phyloP scores from a whole-genome alignment of 2,113 vertebrate species.

The Oryzias javanicus region DNA sequence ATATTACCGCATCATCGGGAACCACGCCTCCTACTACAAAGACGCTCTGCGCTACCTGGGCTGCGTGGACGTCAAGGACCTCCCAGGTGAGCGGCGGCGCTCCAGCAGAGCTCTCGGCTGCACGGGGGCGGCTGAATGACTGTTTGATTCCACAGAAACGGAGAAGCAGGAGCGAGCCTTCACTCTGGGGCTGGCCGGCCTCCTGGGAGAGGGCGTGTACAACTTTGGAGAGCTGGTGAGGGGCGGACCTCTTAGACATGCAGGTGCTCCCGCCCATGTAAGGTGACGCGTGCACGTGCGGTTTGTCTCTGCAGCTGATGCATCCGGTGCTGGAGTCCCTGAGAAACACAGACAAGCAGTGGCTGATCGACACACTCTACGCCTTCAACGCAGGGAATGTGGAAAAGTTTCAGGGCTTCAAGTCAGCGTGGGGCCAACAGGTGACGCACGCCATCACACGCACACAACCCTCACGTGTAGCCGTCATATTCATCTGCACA shows the following conservation, averaged over 20 bases:
- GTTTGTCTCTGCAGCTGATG: conserved; percentile 84
- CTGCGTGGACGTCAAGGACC: conserved; percentile 91
- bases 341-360: conserved; percentile 91
- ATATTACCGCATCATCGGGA: conserved; percentile 94
- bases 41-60: conserved; percentile 93
- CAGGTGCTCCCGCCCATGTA: no score
- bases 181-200: conserved; percentile 91
- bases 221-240: conserved; percentile 96
- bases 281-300: neutral
- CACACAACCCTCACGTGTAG: neutral
- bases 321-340: conserved; percentile 94
- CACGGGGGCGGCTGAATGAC: neutral
- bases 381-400: conserved; percentile 96
- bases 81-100: conserved; percentile 79
- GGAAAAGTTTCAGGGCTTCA: conserved; percentile 91
- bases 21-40: conserved; percentile 93
- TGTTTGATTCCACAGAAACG: conserved; percentile 74
- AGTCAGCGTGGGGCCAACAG: conserved; percentile 94
- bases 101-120: neutral
- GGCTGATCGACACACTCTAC: conserved; percentile 95
- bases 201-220: conserved; percentile 95
- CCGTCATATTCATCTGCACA: neutral
- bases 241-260: neutral
- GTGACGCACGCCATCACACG: conserved; percentile 54
- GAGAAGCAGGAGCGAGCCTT: conserved; percentile 97